Percentiles rank a stretch among this genome's conserved stretches.
Conservation (phyloP, 2,113 vertebrate genomes). For the Vicugna pacos region DNA sequence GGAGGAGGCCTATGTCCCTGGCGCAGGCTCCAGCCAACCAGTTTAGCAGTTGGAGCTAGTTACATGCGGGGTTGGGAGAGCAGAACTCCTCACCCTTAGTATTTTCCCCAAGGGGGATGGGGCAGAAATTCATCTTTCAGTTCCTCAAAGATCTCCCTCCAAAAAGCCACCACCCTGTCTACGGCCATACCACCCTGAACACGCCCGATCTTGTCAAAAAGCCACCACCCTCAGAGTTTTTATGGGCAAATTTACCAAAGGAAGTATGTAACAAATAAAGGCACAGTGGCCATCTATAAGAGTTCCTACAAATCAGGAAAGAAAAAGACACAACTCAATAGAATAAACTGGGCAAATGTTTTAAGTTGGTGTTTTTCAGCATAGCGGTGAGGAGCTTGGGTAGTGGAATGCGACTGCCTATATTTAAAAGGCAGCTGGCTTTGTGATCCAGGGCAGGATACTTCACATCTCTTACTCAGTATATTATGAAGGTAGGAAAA, state of each 20-base stretch:
- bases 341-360: background rate
- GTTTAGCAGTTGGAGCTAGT: background rate
- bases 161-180: background rate
- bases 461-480: background rate
- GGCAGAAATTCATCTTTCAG: background rate
- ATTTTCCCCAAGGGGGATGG: background rate
- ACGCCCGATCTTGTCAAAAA: too few species aligned
- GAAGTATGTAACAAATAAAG: background rate
- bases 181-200: too few species aligned
- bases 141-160: background rate
- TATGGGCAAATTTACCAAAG: background rate
- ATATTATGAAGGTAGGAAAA: background rate
- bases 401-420: background rate
- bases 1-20: background rate
- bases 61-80: background rate
- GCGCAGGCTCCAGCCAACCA: too few species aligned
- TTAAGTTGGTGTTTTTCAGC: background rate
- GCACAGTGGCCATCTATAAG: background rate
- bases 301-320: background rate
- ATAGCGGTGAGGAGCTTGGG: background rate
- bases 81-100: background rate
- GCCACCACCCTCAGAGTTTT: background rate
- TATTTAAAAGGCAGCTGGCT: background rate
- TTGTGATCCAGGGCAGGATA: background rate
- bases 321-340: background rate